Base-by-base conservation (phyloP, 2,888 invertebrate genomes). In the Nematopogon swammerdamellus region DNA sequence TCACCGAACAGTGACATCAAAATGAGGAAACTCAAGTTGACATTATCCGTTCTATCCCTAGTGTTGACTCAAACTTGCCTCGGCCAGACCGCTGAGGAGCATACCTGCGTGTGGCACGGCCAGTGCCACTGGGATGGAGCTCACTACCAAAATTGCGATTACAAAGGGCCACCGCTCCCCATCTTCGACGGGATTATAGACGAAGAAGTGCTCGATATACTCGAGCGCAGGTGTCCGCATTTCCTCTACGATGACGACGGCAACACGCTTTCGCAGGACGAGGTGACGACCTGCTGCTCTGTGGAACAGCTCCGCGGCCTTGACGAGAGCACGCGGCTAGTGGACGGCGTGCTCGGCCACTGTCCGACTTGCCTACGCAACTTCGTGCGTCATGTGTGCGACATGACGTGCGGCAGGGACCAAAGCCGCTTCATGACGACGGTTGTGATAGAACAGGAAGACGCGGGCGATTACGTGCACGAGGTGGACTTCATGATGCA, bases 331-430 rank as follows among this genome's bases (percentile, higher is more conserved):
- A 72, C 92, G 54, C 55, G 65, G 2, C 68, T 87, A 53, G 88
- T 90, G 0, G 85, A 85, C 45, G 81, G 84, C 48, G 67, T 95
- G 1, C 85, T 92, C 19, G 82, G 85, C 3, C 81, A 94, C 44
- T 97, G 97, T 63, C 90, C 92, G 0, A 84, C 89, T 0, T 97
- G 97, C 62, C 67, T 83, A 1, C 73, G 82, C 52, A 97, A 97
- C 65, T 85, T 94, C 58, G 81, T 85, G 8, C 77, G 84, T 45
- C 82, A 88, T 42, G 87, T 91, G 56, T 97, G 97, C 63, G 84
- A 88, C 56, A 82, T 92, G 68, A 88, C 91, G 4, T 97, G 97
- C 67, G 82, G 85, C 2, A 84, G 88, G 0, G 79, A 87, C 46
- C 95, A 96, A 58, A 80, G 82, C 18, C 60, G 64, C 3, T 79